Evolutionary conservation across 1,140 invertebrate species (phyloP), one percentile per base, ranked within the genome.

Genomic region (Philaenus spumarius): DNA sequence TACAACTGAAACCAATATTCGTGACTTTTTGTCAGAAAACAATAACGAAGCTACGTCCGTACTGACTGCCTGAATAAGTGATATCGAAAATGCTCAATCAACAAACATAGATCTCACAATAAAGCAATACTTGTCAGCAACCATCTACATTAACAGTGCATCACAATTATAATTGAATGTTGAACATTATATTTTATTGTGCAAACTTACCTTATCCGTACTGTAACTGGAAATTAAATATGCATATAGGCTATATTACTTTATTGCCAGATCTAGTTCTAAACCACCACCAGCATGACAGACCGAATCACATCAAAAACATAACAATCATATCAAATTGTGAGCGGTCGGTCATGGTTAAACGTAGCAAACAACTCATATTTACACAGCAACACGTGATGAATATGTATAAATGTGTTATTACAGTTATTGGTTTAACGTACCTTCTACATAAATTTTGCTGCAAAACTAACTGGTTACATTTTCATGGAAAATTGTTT

Each of bases 171-270:
- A n/a, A 30, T 15, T 51, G 5, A 26, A 47, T 15, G 24, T 14
- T 30, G 24, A 30, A 53, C 37, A 19, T 26, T 37, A 53, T 35
- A 53, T 34, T 20, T 3, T 30, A 19, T 37, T 35, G 37, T 22
- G 37, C 34, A 53, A 53, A 53, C 50, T 53, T 53, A 53, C 50
- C 50, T 53, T 53, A 39, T 47, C n/a, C 37, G 22, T 35, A 53
- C 22, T 35, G 30, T 53, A 50, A 30, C 50, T 35, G 34, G 2
- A 7, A 22, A 53, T 26, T 15, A 26, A 24, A 30, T 4, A 30
- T 30, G 26, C 26, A 30, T 30, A 9, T 30, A 30, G 26, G 26
- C 26, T 30, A 30, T 30, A 30, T 30, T 50, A 26, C 47, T 50
- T 50, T 50, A 50, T 50, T 50, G 47, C 23, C 22, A 50, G 47